Conservation (phyloP, 2,888 invertebrate genomes). For the Adelognathus sp. region DNA sequence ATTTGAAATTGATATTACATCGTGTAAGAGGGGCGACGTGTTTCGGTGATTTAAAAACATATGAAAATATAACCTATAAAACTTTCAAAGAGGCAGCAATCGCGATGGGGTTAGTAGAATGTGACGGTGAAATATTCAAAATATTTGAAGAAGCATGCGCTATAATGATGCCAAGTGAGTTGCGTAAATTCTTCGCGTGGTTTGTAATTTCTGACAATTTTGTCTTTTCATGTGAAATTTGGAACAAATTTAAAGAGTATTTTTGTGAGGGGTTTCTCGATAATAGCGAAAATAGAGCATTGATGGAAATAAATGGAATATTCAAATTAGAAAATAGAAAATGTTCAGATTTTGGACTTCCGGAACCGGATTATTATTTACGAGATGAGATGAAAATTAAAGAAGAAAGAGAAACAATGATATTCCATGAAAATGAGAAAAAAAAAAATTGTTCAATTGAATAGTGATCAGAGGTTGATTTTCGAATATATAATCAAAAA, state of each 20-base stretch:
- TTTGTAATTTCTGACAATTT: slow-evolving; percentile 5
- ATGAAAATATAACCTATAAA: not conserved
- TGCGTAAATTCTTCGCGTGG: not conserved
- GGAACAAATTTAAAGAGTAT: not conserved
- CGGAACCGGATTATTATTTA: too few species aligned
- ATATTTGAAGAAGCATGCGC: too few species aligned
- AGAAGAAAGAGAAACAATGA: not conserved
- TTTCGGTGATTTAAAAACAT: slow-evolving; percentile 26
- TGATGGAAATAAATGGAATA: not conserved
- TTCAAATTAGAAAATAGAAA: slow-evolving; percentile 11
- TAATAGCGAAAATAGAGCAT: slow-evolving; percentile 1
- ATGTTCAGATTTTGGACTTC: slow-evolving; percentile 8
- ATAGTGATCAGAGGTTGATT: not conserved
- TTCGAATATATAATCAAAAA: not conserved
- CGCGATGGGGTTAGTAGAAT: slow-evolving; percentile 1
- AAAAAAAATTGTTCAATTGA: not conserved
- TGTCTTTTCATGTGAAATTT: not conserved
- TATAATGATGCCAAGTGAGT: not conserved
- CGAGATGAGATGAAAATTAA: not conserved
- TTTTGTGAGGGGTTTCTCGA: not conserved
- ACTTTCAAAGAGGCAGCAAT: slow-evolving; percentile 1
- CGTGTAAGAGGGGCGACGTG: slow-evolving; percentile 22
- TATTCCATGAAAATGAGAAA: not conserved
- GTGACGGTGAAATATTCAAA: slow-evolving; percentile 9
- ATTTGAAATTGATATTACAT: too few species aligned